Evolutionary conservation across 2,888 invertebrate genomes (phyloP).

Genomic region (Drosophila kuntzei): DNA sequence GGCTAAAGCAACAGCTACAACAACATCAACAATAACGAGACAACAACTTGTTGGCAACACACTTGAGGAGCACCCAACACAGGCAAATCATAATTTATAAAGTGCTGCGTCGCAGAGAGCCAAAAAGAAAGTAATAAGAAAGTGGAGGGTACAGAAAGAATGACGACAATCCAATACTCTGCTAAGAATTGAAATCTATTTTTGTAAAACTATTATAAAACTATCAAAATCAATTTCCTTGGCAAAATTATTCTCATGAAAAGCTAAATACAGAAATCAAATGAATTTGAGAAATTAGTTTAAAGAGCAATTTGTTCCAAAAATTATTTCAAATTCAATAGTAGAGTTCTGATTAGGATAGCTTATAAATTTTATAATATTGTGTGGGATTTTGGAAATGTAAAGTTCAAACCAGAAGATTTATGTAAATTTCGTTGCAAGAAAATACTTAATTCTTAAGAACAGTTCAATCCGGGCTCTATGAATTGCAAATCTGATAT

Average conservation of each 20-base stretch:
- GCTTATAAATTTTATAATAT: too few species aligned
- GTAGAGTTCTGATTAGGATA: too few species aligned
- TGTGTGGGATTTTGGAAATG: too few species aligned
- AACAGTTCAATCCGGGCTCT: neutral
- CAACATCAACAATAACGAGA: conserved; percentile 23
- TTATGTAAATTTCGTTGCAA: too few species aligned
- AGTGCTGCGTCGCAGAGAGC: conserved; percentile 54
- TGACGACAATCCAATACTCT: neutral
- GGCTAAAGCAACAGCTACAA: conserved; percentile 44
- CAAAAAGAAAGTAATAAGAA: conserved; percentile 14
- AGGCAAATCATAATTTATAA: conserved; percentile 77
- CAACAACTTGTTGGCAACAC: conserved; percentile 76
- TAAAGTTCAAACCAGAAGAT: too few species aligned
- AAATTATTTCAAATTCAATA: neutral
- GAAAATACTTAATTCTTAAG: neutral
- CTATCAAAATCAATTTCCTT: too few species aligned
- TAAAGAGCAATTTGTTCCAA: neutral
- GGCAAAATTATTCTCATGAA: neutral
- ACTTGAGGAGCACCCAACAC: conserved; percentile 47
- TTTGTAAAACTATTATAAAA: neutral
- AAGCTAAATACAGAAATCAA: neutral
- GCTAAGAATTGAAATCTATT: neutral
- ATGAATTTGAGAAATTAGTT: too few species aligned
- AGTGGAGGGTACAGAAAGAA: neutral
- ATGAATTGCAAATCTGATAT: neutral